These are phyloP conservation scores for Kryptolebias marmoratus DNA, from an alignment of 2,113 vertebrate species.

Conservation along the genomic window DNA sequence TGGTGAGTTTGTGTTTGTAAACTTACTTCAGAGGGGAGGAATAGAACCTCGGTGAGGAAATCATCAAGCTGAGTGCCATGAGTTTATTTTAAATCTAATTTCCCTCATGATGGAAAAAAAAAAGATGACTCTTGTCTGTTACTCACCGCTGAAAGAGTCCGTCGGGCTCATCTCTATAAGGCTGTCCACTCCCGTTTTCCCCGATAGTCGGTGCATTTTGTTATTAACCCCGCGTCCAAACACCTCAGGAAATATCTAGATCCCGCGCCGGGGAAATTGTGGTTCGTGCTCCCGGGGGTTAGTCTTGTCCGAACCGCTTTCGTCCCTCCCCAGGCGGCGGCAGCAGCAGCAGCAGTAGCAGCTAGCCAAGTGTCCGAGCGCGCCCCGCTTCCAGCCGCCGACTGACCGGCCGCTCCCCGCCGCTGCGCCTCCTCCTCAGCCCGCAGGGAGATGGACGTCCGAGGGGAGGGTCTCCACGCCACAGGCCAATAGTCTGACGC, in stretches of 20 bases:
- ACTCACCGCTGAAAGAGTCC: slow-evolving; percentile 72
- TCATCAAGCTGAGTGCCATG: too few relatives aligned
- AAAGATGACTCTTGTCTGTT: neutral
- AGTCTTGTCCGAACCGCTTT: neutral
- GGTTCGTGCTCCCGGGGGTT: neutral
- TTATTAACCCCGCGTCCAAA: neutral
- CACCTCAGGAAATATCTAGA: neutral
- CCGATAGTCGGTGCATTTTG: slow-evolving; percentile 71
- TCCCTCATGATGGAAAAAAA: too few relatives aligned
- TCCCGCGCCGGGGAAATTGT: neutral
- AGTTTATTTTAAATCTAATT: neutral
- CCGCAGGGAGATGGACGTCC: slow-evolving; percentile 2
- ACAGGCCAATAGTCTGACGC: slow-evolving; percentile 31
- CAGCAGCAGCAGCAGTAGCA: too few relatives aligned
- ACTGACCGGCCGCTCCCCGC: slow-evolving; percentile 37
- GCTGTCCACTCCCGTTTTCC: slow-evolving; percentile 60
- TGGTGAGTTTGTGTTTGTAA: neutral
- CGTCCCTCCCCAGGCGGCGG: neutral
- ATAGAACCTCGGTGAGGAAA: too few relatives aligned
- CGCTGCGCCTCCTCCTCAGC: slow-evolving; percentile 5
- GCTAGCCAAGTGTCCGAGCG: neutral
- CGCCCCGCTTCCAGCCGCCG: neutral
- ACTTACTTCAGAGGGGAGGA: too few relatives aligned
- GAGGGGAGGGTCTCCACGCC: slow-evolving; percentile 44
- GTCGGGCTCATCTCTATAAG: slow-evolving; percentile 80